These are phyloP conservation scores for Lepidotrigona ventralis DNA, from an alignment of 1,140 invertebrate species.

Conservation along the genomic window DNA sequence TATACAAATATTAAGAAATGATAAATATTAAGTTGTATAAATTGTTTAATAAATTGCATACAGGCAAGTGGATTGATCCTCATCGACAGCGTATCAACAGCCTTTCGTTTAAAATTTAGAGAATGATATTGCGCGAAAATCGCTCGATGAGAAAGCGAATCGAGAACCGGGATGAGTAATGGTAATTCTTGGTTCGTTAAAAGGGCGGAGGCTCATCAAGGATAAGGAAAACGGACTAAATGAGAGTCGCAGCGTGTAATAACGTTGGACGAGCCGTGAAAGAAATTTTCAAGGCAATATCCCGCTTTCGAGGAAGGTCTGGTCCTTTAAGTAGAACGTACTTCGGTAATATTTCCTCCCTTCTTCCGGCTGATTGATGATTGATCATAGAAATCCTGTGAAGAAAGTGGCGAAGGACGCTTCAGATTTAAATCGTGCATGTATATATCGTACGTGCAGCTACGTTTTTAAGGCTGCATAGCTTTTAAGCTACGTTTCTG, in stretches of 20 bases:
- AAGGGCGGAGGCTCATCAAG: neutral
- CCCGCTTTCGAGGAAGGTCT: neutral
- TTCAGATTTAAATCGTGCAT: neutral
- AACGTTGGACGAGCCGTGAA: slow-evolving; percentile 20
- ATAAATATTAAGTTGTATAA: too few relatives aligned
- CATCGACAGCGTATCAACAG: neutral
- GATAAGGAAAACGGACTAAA: slow-evolving; percentile 2
- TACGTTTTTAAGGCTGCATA: too few relatives aligned
- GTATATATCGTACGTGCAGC: neutral
- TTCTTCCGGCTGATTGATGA: neutral
- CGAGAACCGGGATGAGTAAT: neutral
- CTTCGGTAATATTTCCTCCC: slow-evolving; percentile 2
- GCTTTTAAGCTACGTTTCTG: too few relatives aligned
- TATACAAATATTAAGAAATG: too few relatives aligned
- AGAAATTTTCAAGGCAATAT: slow-evolving; percentile 23
- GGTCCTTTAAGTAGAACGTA: neutral
- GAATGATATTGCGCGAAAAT: neutral
- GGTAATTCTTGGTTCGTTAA: slow-evolving; percentile 26
- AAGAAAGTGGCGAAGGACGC: neutral
- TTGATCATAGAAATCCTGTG: neutral
- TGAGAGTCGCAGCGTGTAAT: slow-evolving; percentile 18
- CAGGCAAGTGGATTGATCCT: neutral
- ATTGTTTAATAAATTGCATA: too few relatives aligned
- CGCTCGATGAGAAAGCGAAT: neutral
- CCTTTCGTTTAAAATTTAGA: neutral